Base-by-base conservation (phyloP, 1,140 invertebrate genomes). In the Steinernema khuongi region DNA sequence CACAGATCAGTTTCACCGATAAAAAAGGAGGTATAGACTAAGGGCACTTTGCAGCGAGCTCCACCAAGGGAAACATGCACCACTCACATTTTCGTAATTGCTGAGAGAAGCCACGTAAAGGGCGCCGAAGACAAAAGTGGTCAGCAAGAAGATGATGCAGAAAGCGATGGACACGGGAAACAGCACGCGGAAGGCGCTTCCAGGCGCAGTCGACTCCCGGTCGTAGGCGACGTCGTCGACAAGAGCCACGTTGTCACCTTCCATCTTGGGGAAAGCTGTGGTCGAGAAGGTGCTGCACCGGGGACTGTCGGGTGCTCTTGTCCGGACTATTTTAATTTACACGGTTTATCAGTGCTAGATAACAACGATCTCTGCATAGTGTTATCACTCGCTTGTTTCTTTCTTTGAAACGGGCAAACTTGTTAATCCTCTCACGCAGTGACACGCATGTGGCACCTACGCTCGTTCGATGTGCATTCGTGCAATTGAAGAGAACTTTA, bases 161-260 rank as follows among this genome's bases (percentile, higher is more conserved):
- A 60, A 60, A 26, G 50, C 50, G 50, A 60, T 60, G 50, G 50
- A 11, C 7, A 60, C 50, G 19, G 50, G 50, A 60, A 60, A 60
- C 50, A 60, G 26, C 7, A 60, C 50, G 14, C 19, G 50, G 50
- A 60, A 60, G 19, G 50, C 50, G 19, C 19, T 60, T n/a, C n/a
- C n/a, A 22, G 7, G 11, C 11, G 7, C 26, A 4, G 50, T n/a
- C 22, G 11, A 14, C 4, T 14, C 26, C 4, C 50, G 36, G 36
- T 11, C 19, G 50, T 14, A 60, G 19, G 22, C 7, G 50, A 7
- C 7, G 50, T 22, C 50, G 7, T 60, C 50, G 50, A 60, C 50
- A 26, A 60, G 50, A 11, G 50, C 14, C 50, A 60, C 50, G 50
- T 60, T 60, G 50, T 60, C 50, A 22, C 50, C 50, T 7, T 60